Evolutionary conservation across 2,113 vertebrate genomes (phyloP), one percentile per base, ranked within the genome.

Genomic region (Myodes glareolus): DNA sequence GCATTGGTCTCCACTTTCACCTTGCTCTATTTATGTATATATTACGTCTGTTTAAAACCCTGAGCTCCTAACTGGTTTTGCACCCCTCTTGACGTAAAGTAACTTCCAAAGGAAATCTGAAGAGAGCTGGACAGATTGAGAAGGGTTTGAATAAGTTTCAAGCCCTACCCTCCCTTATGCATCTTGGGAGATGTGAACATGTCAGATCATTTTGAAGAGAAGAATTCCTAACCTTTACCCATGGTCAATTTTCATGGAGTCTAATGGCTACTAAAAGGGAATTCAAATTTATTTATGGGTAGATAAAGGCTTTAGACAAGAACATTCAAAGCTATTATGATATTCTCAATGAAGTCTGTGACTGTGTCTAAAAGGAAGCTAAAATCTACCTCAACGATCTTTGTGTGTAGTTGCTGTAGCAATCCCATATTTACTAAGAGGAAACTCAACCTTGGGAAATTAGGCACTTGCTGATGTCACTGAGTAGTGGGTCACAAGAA

Each of bases 11-110:
- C 90, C 50, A 45, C 95, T 87, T 94, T 95, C 97, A 94, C 96
- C 97, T 94, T 88, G 91, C 90, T 96, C 96, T 96, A 82, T 95
- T 93, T 96, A 84, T 2, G 4, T 88, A 95, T 96, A 84, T 91
- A 50, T 96, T 96, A 88, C 70, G 84, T 93, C 65, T 77, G 68
- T 92, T 95, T 75, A 96, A 96, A 96, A 90, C 70, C 3, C 65
- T 5, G 36, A 42, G 73, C 31, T 93, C 73, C 94, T 93, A 55
- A 94, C 63, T 3, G 27, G 55, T 42, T 92, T 92, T 70, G 42
- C 70, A 70, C 73, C 47, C 58, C 29, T 36, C 4, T 39, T 70
- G 75, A 23, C 3, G 31, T n/a, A 94, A 97, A 90, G 80, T 70
- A 76, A 76, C 55, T 92, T 90, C 82, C 36, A 33, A 52, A 92